These are phyloP conservation scores for Dendrolimus punctatus DNA, from an alignment of 1,140 invertebrate species.

Conservation along the genomic window DNA sequence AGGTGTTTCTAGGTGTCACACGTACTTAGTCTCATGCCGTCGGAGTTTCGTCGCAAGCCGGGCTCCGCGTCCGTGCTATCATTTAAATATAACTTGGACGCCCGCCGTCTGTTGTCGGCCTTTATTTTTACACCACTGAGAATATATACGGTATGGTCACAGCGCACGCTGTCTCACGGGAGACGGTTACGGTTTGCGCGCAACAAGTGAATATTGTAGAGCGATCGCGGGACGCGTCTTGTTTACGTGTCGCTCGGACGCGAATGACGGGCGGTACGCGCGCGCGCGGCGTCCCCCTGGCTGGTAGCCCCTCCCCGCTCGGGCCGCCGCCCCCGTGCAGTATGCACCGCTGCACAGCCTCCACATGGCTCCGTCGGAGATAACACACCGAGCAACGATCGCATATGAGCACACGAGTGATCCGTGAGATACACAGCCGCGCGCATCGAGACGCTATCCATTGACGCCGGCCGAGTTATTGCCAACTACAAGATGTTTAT, in stretches of 20 bases:
- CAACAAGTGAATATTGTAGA: conserved; percentile 3
- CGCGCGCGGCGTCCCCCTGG: conserved; percentile 22
- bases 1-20: conserved; percentile 31
- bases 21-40: conserved; percentile 64
- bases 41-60: conserved; percentile 44
- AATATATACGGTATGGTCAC: conserved; percentile 39
- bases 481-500: conserved; percentile 38
- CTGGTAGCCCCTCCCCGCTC: conserved; percentile 12
- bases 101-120: conserved; percentile 58
- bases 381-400: conserved; percentile 28
- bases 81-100: conserved; percentile 68
- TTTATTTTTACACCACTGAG: conserved; percentile 65
- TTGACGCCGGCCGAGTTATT: conserved; percentile 50
- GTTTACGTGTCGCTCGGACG: conserved; percentile 27
- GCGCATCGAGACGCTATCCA: conserved; percentile 34
- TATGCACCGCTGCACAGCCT: conserved; percentile 53
- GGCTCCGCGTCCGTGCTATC: conserved; percentile 51
- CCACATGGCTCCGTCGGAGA: conserved; percentile 44
- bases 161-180: conserved; percentile 40
- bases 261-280: conserved; percentile 34
- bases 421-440: conserved; percentile 28
- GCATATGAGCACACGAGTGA: conserved; percentile 14
- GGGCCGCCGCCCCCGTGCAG: conserved; percentile 26
- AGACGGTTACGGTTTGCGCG: conserved; percentile 23
- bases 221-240: conserved; percentile 18